A percentile compares a stretch with the other conserved stretches of the same genome.
phyloP scores from a whole-genome alignment of 1,140 invertebrate genomes.

The Bombus vancouverensis region DNA sequence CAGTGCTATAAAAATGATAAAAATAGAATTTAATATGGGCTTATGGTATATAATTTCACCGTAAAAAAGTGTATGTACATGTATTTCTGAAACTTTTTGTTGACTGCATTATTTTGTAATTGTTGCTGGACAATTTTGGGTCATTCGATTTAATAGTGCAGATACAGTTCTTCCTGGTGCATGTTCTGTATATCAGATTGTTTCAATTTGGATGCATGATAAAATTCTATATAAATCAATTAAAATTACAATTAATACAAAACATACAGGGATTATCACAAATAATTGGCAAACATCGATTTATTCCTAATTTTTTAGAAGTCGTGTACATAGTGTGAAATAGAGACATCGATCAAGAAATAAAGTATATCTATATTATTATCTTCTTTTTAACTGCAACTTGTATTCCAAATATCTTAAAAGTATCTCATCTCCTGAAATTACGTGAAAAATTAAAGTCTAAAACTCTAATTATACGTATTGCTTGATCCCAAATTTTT shows the following conservation, averaged over 20 bases:
- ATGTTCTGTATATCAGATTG: neutral
- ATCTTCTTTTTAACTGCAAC: neutral
- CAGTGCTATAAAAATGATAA: slow-evolving; percentile 64
- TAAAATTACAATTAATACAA: too few relatives aligned
- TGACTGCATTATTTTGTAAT: neutral
- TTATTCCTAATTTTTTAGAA: neutral
- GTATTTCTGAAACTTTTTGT: neutral
- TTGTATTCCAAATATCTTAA: neutral
- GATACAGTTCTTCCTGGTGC: neutral
- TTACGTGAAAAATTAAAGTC: neutral
- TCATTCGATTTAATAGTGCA: neutral
- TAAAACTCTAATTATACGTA: neutral
- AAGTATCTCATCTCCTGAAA: neutral
- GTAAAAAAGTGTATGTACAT: neutral
- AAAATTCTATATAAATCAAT: too few relatives aligned
- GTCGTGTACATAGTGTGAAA: neutral
- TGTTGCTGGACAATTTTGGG: neutral
- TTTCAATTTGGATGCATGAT: neutral
- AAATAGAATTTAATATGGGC: too few relatives aligned
- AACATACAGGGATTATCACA: neutral
- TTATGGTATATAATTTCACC: neutral
- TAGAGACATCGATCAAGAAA: neutral
- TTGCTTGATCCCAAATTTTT: neutral
- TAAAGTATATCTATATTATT: neutral
- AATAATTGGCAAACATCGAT: neutral